These are phyloP conservation scores for Remorina albescens DNA, from an alignment of 2,797 vertebrate genomes.

Conservation along the genomic window DNA sequence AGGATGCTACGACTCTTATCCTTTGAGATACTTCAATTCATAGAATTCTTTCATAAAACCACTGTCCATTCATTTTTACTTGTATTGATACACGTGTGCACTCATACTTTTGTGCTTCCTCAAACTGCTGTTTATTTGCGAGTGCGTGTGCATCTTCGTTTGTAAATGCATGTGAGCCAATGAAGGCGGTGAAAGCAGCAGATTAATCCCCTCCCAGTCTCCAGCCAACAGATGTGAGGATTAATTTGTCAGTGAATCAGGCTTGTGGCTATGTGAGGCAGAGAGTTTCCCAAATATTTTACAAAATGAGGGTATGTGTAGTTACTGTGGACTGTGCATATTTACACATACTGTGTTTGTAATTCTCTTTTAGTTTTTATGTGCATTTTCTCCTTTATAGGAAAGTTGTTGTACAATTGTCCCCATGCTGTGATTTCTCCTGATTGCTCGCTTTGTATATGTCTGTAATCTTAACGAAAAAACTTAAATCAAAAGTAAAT, in stretches of 20 bases:
- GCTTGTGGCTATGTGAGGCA: constrained; percentile 26
- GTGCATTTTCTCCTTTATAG: no score
- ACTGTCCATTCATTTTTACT: neutral
- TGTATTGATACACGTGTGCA: neutral
- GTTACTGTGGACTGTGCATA: constrained; percentile 4
- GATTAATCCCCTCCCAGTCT: constrained; percentile 69
- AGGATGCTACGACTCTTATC: constrained; percentile 2
- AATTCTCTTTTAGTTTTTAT: neutral
- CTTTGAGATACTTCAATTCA: no score
- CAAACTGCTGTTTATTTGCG: neutral
- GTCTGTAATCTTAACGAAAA: constrained; percentile 12
- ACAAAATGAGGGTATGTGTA: constrained; percentile 21
- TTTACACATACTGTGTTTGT: constrained; percentile 1
- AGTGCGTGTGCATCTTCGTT: constrained; percentile 3
- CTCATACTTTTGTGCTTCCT: neutral
- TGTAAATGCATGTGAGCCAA: constrained; percentile 34
- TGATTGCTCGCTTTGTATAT: no score
- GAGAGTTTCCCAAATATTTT: constrained; percentile 5
- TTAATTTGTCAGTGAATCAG: constrained; percentile 62
- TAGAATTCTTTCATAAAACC: no score
- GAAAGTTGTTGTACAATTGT: no score
- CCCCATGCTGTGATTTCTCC: no score
- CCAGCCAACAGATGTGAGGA: constrained; percentile 75
- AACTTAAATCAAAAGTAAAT: neutral
- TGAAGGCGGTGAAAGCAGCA: constrained; percentile 64